Base-by-base conservation (phyloP, 2,113 vertebrate genomes). In the Lycaon pictus region DNA sequence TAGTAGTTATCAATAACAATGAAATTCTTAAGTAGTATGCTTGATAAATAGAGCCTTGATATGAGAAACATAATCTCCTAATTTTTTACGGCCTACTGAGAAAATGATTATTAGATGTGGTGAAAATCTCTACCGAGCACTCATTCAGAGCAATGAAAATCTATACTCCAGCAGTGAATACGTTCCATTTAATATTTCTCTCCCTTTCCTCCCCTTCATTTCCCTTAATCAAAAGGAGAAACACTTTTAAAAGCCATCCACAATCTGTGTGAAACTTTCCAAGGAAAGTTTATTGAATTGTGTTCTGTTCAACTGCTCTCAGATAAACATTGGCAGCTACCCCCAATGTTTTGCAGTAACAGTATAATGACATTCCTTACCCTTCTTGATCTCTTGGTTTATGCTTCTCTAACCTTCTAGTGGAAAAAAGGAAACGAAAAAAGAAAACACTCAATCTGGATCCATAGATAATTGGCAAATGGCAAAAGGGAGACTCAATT, bases 401-500 rank as follows among this genome's bases (percentile, higher is more conserved):
- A 93, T 95, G 76, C 86, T 90, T 98, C 87, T 97, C 58, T 92
- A 98, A 88, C 17, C 81, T 85, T 96, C 29, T 62, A 89, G 13
- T 88, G 83, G 88, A 53, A 77, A 55, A 63, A 79, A 69, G 25
- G 0, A 19, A 12, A 88, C 5, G 37, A 80, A 89, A n/a, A 37
- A 3, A 55, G 15, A 79, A 96, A 67, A 48, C 22, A 27, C 9
- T 97, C 32, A 95, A n/a, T 98, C 92, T 98, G 89, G 69, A 98
- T 96, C 77, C 58, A 77, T 92, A 69, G 88, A 92, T 98, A 98
- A 98, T 98, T 98, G 98, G 81, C 80, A 98, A 98, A 98, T 97
- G 53, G 93, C 88, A 96, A 98, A 98, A 98, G 89, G 95, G 95
- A 98, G 95, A 96, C 88, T 98, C 97, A 98, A 98, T 99, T 98